Conservation (phyloP, 1,140 invertebrate species). For the Elymnias hypermnestra region DNA sequence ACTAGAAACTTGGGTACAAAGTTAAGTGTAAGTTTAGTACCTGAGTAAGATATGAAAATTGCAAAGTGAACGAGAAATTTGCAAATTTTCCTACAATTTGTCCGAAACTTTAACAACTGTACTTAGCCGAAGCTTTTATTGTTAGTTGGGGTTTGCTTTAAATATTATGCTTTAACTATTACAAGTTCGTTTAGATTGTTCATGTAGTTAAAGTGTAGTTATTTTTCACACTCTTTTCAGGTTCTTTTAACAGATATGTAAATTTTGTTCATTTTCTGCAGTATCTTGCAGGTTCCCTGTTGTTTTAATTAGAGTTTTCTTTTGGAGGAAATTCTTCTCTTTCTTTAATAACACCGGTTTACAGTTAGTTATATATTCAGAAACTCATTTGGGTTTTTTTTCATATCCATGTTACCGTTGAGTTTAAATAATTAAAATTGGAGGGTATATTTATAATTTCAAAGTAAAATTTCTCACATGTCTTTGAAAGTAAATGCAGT, state of each 20-base stretch:
- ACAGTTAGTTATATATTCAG: no score
- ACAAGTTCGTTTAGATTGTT: neutral
- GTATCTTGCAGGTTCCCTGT: neutral
- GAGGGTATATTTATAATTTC: no score
- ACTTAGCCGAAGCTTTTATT: neutral
- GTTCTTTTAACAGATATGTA: neutral
- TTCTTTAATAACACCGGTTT: no score
- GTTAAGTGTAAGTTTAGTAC: constrained; percentile 10
- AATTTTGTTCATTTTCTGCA: neutral
- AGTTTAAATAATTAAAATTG: no score
- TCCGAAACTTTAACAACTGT: constrained; percentile 3
- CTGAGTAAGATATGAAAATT: constrained; percentile 19
- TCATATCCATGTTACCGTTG: no score
- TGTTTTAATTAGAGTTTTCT: no score
- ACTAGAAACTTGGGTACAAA: constrained; percentile 13
- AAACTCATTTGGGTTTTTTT: no score
- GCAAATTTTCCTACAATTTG: constrained; percentile 9
- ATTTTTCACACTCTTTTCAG: neutral
- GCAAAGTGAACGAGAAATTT: constrained; percentile 11
- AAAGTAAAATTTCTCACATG: no score
- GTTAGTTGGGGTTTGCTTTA: constrained; percentile 2
- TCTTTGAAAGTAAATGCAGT: no score
- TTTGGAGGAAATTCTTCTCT: no score
- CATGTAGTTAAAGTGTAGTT: neutral
- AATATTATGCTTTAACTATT: neutral